Evolutionary conservation across 2,888 invertebrate genomes (phyloP), one percentile per base, ranked within the genome.

Genomic region (Exocentrus adspersus): DNA sequence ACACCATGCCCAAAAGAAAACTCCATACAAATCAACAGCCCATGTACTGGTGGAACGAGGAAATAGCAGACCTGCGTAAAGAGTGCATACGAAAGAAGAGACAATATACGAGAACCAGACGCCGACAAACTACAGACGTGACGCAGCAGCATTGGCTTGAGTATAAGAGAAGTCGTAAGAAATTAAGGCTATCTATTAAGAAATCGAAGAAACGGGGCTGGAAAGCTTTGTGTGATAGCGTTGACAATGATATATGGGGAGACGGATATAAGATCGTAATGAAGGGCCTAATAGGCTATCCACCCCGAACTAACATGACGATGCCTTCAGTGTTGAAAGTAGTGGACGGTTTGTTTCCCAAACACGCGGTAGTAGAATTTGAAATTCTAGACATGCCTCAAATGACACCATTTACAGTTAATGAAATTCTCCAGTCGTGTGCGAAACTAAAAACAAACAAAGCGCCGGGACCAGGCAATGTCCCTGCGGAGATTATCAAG

Each of bases 231-330:
- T 43, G 48, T 19, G 50, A 69, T 17, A 17, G 17, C 9, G 14
- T 43, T 4, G 43, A 43, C 43, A 4, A 17, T 43, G 43, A 43
- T 12, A 43, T 43, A 14, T 43, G 43, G 43, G 43, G 43, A 5
- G 17, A 43, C 17, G 43, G 42, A 14, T 65, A 68, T 32, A 60
- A 60, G 30, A 64, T 66, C 1, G 64, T 52, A 2, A 64, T 64
- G 60, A 69, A 32, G 21, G 12, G 56, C 0, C 9, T 59, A 9
- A 28, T 50, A 7, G 60, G 63, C 0, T 58, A 19, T 9, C 60
- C 68, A 12, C 54, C 58, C n/a, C 48, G 56, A 54, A 9, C 20
- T 4, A 42, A 48, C 5, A 9, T 64, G 20, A 3, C 57, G 0
- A 58, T 61, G 17, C 2, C 45, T 19, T 20, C 19, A 1, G 41